phyloP scores from a whole-genome alignment of 2,888 invertebrate species.

The Tachystola acroxantha region DNA sequence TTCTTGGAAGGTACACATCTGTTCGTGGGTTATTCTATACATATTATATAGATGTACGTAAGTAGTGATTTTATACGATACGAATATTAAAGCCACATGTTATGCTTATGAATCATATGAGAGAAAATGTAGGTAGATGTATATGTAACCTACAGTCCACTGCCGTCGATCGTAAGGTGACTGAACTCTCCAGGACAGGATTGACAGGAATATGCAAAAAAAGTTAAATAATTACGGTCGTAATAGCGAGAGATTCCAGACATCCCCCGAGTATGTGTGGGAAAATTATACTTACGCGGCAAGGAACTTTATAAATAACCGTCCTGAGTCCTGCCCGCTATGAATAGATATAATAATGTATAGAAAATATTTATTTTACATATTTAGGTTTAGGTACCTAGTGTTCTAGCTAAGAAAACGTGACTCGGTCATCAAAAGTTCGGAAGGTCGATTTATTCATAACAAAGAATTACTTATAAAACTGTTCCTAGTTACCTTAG shows the following conservation, averaged over 20 bases:
- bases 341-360: too few species aligned
- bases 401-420: too few species aligned
- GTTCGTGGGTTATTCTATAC: not conserved
- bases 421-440: slow-evolving; percentile 1
- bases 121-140: too few species aligned
- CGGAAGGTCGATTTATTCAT: not conserved
- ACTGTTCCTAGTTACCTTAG: not conserved
- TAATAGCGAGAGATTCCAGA: not conserved
- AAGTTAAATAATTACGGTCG: not conserved
- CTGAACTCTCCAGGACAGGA: not conserved
- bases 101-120: too few species aligned
- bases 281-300: not conserved
- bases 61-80: too few species aligned
- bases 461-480: not conserved
- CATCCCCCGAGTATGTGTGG: not conserved
- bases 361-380: too few species aligned
- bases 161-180: not conserved
- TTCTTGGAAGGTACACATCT: not conserved
- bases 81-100: too few species aligned
- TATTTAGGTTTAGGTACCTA: too few species aligned
- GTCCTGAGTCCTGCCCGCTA: too few species aligned
- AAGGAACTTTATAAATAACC: too few species aligned
- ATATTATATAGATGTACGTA: too few species aligned
- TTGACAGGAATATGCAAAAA: not conserved
- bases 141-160: too few species aligned